Conservation (phyloP, 2,797 vertebrate species). For the Sebastes variabilis region DNA sequence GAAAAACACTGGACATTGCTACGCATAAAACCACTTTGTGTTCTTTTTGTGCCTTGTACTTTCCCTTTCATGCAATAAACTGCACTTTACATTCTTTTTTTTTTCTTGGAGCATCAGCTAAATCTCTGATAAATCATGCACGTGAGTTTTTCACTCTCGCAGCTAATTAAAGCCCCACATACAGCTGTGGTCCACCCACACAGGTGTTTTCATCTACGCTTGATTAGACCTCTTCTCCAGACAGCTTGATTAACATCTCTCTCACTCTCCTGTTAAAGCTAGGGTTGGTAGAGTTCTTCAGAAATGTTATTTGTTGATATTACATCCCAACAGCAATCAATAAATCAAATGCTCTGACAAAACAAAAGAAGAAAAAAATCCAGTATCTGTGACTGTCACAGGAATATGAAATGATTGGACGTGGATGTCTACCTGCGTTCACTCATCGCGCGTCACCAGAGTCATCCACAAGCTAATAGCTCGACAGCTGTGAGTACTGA, state of each 20-base stretch:
- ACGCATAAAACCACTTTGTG: not conserved
- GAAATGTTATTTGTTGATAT: no score
- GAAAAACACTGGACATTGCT: constrained; percentile 15
- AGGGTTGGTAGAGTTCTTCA: no score
- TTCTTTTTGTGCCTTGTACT: not conserved
- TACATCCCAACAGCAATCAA: no score
- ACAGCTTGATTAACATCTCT: not conserved
- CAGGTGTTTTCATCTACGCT: not conserved
- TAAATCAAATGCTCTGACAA: no score
- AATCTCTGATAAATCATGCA: not conserved
- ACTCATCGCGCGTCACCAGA: no score
- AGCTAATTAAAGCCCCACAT: not conserved
- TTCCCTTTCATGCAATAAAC: constrained; percentile 31
- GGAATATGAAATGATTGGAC: no score
- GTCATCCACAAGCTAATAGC: no score
- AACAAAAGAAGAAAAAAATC: no score
- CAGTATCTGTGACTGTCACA: no score
- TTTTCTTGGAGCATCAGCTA: not conserved
- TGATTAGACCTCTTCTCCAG: not conserved
- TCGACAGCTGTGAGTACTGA: no score
- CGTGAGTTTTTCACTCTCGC: fast-evolving
- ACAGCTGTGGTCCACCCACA: not conserved
- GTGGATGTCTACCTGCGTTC: fast-evolving
- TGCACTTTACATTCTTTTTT: constrained; percentile 59
- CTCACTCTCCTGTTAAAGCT: no score